Evolutionary conservation across 2,888 invertebrate species (phyloP), one percentile per base, ranked within the genome.

Genomic region (Drosophila antonietae): DNA sequence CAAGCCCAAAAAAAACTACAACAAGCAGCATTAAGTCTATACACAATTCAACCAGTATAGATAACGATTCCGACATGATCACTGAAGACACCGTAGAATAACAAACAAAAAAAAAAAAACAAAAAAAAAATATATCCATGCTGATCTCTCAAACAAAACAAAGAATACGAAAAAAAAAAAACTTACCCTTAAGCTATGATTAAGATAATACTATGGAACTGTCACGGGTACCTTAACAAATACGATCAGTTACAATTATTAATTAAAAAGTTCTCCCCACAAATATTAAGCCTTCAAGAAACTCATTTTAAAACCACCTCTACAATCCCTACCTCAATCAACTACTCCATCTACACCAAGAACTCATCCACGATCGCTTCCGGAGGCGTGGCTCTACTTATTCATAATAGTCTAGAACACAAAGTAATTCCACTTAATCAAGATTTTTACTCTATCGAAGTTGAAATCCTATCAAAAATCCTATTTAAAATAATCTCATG

Each of bases 351-450:
- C 39, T 41, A 41, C 39, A 41, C 39, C 39, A 41, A 41, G 39
- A 41, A 41, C 39, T 41, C n/a, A 41, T 41, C 39, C 39, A 41
- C 39, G 39, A 41, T n/a, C 39, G 39, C n/a, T 41, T 41, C n/a
- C 39, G n/a, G 39, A n/a, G n/a, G 15, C 39, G 39, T 41, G 39
- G 39, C 39, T 41, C 39, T n/a, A n/a, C n/a, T 41, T 8, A 41
- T n/a, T 41, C 39, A 41, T n/a, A 41, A n/a, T n/a, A 41, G n/a
- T 41, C 39, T 41, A 41, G 39, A 41, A 41, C 39, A 41, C n/a
- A 41, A 41, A 41, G 39, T 41, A n/a, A 41, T 41, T n/a, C n/a
- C n/a, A 41, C 39, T n/a, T 41, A 41, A n/a, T n/a, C 39, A 41
- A 41, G n/a, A 41, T 18, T 41, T 41, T 39, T 15, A 41, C 41